Base-by-base conservation (phyloP, 2,113 vertebrate species). In the Gymnogyps californianus region DNA sequence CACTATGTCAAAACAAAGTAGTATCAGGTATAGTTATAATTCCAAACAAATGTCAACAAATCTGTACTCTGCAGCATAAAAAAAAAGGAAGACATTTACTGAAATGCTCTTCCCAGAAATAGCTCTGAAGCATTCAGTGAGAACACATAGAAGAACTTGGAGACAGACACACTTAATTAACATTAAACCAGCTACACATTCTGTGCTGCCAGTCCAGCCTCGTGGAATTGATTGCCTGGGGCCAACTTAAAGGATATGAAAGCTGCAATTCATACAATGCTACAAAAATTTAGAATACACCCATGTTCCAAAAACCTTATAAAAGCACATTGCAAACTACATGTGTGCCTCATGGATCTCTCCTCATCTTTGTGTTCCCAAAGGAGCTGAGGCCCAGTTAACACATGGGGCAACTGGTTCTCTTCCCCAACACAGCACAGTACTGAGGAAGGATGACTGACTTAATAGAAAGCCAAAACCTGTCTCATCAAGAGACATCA, bases 341-440 rank as follows among this genome's bases (percentile, higher is more conserved):
- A 40, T 0, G 0, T 22, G 25, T 24, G 17, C 42, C 24, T 67
- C 31, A 32, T 0, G 9, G 29, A 77, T 9, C 12, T 77, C 69
- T 57, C 34, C 17, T 83, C 25, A n/a, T 28, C 64, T 77, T 34
- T 49, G 28, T 76, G 55, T 28, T 91, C 57, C 40, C 47, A 80
- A 65, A 91, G 29, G 24, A 49, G 21, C 0, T 71, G 58, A 90
- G 44, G 61, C 19, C 13, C 29, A 52, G 10, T 47, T 40, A 81
- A 75, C 2, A 26, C 3, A 18, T 6, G 6, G 44, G 2, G 11
- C 4, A 76, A 51, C 26, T 52, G 12, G 28, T 22, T 75, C 69
- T 62, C 40, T 49, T 62, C 32, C 38, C 16, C 82, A 85, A 19
- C 34, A 49, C 5, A 61, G 49, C 20, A 66, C 32, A 75, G 28